Percentiles rank a stretch among this genome's conserved stretches.
These are phyloP conservation scores for Formicarius rufipectus DNA, from an alignment of 2,113 vertebrate species.

Conservation along the genomic window DNA sequence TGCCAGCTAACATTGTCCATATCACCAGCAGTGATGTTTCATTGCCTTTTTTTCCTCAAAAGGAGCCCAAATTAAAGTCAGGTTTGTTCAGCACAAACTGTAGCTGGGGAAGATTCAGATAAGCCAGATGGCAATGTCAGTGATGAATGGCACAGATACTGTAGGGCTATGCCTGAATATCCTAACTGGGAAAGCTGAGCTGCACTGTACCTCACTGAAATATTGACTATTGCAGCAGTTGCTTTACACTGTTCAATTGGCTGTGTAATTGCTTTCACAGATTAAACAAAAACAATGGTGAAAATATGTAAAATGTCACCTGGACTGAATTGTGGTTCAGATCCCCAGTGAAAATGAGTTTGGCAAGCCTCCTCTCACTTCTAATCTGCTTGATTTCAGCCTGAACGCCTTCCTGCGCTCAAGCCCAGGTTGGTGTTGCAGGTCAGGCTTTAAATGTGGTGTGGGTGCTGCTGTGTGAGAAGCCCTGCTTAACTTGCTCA, in stretches of 20 bases:
- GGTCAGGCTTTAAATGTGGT: neutral
- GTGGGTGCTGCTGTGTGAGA: neutral
- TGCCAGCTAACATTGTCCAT: neutral
- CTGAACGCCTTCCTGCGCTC: neutral
- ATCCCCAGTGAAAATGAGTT: neutral
- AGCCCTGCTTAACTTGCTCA: neutral
- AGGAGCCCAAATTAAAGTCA: neutral
- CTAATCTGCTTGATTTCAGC: neutral
- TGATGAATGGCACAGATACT: conserved; percentile 42
- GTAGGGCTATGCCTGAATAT: conserved; percentile 27
- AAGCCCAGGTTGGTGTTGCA: neutral
- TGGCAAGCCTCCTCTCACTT: neutral
- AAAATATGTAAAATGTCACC: conserved; percentile 59
- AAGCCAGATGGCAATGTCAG: conserved; percentile 62
- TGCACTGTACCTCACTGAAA: conserved; percentile 22
- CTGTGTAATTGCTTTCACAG: conserved; percentile 64
- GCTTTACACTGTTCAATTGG: conserved; percentile 61
- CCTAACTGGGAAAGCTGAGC: conserved; percentile 11
- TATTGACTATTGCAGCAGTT: conserved; percentile 49
- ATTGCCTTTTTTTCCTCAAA: neutral
- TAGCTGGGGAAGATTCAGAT: conserved; percentile 47
- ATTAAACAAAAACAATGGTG: conserved; percentile 56
- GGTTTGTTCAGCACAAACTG: conserved; percentile 10
- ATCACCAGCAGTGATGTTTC: neutral
- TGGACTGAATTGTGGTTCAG: conserved; percentile 23